phyloP scores from a whole-genome alignment of 2,888 invertebrate genomes.

The Epinotia bilunana region DNA sequence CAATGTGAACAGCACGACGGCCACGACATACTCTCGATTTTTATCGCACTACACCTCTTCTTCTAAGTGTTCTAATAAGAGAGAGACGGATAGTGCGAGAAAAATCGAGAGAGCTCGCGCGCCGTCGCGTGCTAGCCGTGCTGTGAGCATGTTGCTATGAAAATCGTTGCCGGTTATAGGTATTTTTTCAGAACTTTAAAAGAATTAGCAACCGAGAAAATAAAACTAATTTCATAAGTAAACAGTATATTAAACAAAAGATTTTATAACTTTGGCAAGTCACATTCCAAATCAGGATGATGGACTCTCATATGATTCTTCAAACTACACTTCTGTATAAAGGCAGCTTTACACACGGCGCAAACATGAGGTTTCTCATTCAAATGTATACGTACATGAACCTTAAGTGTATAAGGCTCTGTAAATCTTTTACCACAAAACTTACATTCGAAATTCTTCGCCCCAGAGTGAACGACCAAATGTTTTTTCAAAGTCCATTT shows the following conservation, averaged over 20 bases:
- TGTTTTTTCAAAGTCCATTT: constrained; percentile 51
- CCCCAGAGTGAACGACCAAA: constrained; percentile 48
- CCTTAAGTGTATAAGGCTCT: constrained; percentile 53
- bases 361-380: constrained; percentile 58
- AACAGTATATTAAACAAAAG: constrained; percentile 4
- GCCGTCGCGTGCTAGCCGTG: too few species aligned
- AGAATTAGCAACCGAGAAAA: neutral
- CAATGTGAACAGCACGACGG: too few species aligned
- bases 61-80: too few species aligned
- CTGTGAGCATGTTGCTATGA: too few species aligned
- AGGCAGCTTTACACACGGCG: constrained; percentile 54
- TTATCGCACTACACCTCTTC: too few species aligned
- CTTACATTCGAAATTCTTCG: constrained; percentile 69
- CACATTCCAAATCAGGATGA: constrained; percentile 37
- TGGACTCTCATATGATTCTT: constrained; percentile 54
- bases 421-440: constrained; percentile 65
- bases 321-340: constrained; percentile 61
- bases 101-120: too few species aligned
- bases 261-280: constrained; percentile 13
- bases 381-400: constrained; percentile 59
- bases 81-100: too few species aligned
- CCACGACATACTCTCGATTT: too few species aligned
- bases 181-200: too few species aligned
- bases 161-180: too few species aligned
- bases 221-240: neutral